These are phyloP conservation scores for Cydia strobilella DNA, from an alignment of 1,140 invertebrate species.

Conservation along the genomic window DNA sequence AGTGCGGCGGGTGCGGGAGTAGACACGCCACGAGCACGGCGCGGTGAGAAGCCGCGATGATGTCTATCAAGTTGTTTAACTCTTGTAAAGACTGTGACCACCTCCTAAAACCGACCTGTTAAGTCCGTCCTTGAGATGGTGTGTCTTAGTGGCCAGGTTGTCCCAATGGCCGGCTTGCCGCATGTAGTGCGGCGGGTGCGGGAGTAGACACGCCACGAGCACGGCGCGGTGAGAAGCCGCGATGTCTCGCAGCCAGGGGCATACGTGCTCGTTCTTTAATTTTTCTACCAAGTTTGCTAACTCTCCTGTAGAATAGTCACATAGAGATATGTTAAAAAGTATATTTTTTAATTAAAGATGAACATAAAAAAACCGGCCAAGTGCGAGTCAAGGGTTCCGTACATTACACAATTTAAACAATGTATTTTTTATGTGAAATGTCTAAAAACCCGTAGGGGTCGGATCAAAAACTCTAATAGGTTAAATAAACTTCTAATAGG, in stretches of 20 bases:
- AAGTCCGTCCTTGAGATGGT: slow-evolving; percentile 97
- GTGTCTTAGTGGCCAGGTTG: slow-evolving; percentile 92
- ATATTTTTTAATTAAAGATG: too few relatives aligned
- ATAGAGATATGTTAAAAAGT: not conserved
- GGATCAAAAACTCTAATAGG: too few relatives aligned
- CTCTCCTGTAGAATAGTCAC: not conserved
- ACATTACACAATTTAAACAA: too few relatives aligned
- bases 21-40: slow-evolving; percentile 92
- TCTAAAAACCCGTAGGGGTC: too few relatives aligned
- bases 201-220: slow-evolving; percentile 90
- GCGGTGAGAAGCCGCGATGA: slow-evolving; percentile 92
- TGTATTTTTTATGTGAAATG: too few relatives aligned
- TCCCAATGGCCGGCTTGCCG: slow-evolving; percentile 97
- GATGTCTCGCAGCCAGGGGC: slow-evolving; percentile 93
- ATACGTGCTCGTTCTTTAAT: slow-evolving; percentile 88
- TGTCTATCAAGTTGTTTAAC: slow-evolving; percentile 92
- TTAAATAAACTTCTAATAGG: too few relatives aligned
- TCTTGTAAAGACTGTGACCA: slow-evolving; percentile 81
- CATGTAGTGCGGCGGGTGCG: slow-evolving; percentile 94
- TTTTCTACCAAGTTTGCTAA: slow-evolving; percentile 1
- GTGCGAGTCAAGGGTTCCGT: too few relatives aligned
- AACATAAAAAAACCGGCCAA: too few relatives aligned
- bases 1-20: slow-evolving; percentile 92
- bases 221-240: slow-evolving; percentile 93
- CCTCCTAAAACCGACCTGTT: slow-evolving; percentile 76